Percentiles rank a stretch among this genome's conserved stretches.
phyloP scores from a whole-genome alignment of 2,888 invertebrate genomes.

The Oasisia sp. region DNA sequence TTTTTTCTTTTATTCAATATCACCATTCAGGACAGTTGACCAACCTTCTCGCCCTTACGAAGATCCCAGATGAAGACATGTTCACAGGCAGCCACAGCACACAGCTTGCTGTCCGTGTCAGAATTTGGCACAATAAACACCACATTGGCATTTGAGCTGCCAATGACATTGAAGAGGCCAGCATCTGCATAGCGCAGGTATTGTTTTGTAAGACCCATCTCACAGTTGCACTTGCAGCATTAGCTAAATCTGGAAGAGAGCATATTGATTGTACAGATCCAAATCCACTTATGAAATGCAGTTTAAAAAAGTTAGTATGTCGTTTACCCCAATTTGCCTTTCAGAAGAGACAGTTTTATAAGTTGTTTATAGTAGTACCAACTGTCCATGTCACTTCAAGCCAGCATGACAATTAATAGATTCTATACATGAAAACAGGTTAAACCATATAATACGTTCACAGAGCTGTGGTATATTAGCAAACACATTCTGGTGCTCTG shows the following conservation, averaged over 20 bases:
- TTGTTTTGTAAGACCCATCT: conserved; percentile 69
- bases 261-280: background rate
- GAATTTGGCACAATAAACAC: conserved; percentile 79
- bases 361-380: too few species aligned
- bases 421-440: too few species aligned
- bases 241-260: background rate
- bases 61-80: conserved; percentile 95
- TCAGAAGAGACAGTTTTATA: too few species aligned
- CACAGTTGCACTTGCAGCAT: background rate
- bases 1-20: background rate
- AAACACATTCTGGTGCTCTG: too few species aligned
- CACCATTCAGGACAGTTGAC: background rate
- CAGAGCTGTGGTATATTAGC: too few species aligned
- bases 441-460: too few species aligned
- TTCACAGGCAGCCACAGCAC: conserved; percentile 93
- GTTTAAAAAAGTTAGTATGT: too few species aligned
- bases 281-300: too few species aligned
- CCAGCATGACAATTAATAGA: too few species aligned
- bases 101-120: conserved; percentile 82
- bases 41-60: conserved; percentile 41
- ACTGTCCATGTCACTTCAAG: too few species aligned
- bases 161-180: conserved; percentile 89
- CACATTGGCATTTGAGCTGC: conserved; percentile 77
- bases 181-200: conserved; percentile 88
- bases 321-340: too few species aligned